phyloP scores from a whole-genome alignment of 1,140 invertebrate genomes.

The Elymnias hypermnestra region DNA sequence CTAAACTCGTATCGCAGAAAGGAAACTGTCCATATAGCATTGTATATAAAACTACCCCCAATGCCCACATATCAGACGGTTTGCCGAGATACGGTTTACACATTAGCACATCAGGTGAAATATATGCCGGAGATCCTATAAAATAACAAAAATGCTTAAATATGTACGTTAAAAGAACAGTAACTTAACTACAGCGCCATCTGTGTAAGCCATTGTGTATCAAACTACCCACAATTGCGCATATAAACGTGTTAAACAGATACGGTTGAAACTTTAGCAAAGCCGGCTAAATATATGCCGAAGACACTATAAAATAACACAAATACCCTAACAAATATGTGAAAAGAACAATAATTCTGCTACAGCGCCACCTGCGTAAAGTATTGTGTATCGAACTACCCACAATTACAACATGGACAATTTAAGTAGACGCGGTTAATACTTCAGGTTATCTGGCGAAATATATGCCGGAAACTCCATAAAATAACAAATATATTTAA shows the following conservation, averaged over 20 bases:
- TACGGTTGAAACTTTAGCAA: too few relatives aligned
- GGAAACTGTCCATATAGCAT: conserved; percentile 93
- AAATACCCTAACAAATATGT: too few relatives aligned
- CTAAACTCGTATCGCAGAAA: conserved; percentile 87
- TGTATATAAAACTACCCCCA: conserved; percentile 30
- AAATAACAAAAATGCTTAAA: conserved; percentile 16
- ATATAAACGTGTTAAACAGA: too few relatives aligned
- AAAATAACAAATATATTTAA: conserved; percentile 19
- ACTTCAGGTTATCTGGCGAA: conserved; percentile 88
- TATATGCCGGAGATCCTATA: conserved; percentile 88
- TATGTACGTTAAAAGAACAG: too few relatives aligned
- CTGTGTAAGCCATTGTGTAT: too few relatives aligned
- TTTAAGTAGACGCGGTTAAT: conserved; percentile 83
- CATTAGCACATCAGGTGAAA: conserved; percentile 89
- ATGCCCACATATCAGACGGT: too few relatives aligned
- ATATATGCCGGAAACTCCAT: conserved; percentile 90
- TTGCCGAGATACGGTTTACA: conserved; percentile 69
- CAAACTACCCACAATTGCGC: too few relatives aligned
- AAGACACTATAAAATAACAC: too few relatives aligned
- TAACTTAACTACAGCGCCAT: too few relatives aligned
- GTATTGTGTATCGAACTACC: conserved; percentile 88
- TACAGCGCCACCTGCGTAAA: too few relatives aligned
- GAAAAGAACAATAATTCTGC: too few relatives aligned
- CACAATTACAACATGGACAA: conserved; percentile 93
- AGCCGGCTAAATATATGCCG: too few relatives aligned